phyloP scores from a whole-genome alignment of 2,797 vertebrate genomes.

The Tapirus indicus region DNA sequence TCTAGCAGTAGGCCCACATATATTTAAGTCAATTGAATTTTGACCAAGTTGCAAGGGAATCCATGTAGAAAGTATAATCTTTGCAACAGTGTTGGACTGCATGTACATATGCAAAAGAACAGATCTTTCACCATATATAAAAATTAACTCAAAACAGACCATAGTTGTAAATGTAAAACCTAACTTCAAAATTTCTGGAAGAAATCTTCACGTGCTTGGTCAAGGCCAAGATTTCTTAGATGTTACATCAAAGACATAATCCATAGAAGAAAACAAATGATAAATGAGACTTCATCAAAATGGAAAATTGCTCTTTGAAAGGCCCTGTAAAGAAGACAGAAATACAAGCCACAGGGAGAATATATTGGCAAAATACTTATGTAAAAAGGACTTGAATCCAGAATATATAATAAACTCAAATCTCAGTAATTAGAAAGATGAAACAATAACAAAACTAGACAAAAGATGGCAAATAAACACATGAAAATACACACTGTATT shows the following conservation, averaged over 20 bases:
- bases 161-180: background rate
- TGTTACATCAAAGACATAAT: background rate
- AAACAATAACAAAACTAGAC: background rate
- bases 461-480: background rate
- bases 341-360: background rate
- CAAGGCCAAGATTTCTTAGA: background rate
- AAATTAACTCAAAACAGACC: background rate
- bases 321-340: background rate
- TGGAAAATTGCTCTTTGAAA: background rate
- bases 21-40: background rate
- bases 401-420: background rate
- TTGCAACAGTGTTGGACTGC: background rate
- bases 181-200: background rate
- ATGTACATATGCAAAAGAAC: background rate
- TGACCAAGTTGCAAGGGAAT: background rate
- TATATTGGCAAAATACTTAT: background rate
- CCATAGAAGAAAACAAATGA: background rate
- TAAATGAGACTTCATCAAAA: background rate
- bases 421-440: background rate
- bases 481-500: background rate
- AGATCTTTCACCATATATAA: background rate
- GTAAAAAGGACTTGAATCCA: background rate
- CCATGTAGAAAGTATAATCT: background rate
- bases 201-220: background rate
- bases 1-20: background rate